Conservation (phyloP, 2,888 invertebrate genomes). For the Parapristionchus giblindavisi region DNA sequence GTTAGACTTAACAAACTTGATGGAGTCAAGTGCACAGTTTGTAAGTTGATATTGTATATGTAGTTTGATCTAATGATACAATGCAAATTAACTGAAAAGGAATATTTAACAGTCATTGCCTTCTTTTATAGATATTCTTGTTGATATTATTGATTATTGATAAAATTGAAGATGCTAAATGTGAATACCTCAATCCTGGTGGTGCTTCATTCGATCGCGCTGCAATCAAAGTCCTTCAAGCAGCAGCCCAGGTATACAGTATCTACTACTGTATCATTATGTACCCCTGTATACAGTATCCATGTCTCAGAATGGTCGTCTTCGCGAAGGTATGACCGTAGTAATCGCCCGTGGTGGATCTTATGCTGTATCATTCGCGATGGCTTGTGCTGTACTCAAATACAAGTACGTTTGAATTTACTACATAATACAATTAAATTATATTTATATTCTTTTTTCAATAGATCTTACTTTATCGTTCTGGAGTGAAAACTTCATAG, state of each 20-base stretch:
- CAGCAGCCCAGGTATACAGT: slow-evolving; percentile 75
- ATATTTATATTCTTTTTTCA: background rate
- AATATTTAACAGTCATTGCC: no score
- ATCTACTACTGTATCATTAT: background rate
- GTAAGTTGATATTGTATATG: no score
- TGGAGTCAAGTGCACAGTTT: slow-evolving; percentile 31
- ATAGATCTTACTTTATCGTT: background rate
- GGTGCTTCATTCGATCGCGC: slow-evolving; percentile 96
- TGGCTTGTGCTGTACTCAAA: slow-evolving; percentile 36
- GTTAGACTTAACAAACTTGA: slow-evolving; percentile 38
- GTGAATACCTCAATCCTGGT: slow-evolving; percentile 95
- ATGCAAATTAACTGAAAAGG: no score
- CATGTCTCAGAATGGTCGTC: slow-evolving; percentile 13
- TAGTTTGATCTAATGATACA: no score
- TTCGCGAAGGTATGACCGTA: slow-evolving; percentile 25
- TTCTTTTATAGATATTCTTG: no score
- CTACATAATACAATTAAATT: background rate
- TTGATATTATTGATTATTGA: no score
- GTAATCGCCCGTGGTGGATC: slow-evolving; percentile 39
- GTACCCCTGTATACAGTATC: no score
- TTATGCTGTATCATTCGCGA: slow-evolving; percentile 37
- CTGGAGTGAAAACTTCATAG: background rate
- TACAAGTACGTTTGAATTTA: slow-evolving; percentile 30
- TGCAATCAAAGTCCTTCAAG: slow-evolving; percentile 87
- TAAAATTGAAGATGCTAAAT: slow-evolving; percentile 84